Conservation (phyloP, 2,113 vertebrate species). For the Channa argus region DNA sequence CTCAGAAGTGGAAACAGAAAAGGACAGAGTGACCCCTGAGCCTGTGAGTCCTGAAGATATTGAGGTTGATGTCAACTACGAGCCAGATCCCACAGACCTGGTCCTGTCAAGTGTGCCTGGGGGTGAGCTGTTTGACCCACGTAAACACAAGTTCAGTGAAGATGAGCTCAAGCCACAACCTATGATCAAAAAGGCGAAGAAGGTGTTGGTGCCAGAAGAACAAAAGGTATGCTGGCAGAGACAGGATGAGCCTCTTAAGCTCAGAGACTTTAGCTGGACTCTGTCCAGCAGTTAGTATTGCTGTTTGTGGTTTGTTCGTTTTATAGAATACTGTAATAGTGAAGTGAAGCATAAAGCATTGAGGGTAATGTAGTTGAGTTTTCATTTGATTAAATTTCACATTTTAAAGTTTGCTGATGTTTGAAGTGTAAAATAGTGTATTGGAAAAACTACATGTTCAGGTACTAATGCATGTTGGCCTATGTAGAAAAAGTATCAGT, state of each 20-base stretch:
- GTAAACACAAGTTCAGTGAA: slow-evolving; percentile 95
- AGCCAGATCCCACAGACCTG: slow-evolving; percentile 94
- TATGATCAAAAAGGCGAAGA: slow-evolving; percentile 99
- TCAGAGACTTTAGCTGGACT: neutral
- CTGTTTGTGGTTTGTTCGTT: too few species aligned
- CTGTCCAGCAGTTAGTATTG: too few species aligned
- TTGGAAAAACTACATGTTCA: neutral
- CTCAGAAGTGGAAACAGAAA: slow-evolving; percentile 83
- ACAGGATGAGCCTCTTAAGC: neutral
- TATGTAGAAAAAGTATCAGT: too few species aligned
- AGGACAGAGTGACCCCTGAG: slow-evolving; percentile 85
- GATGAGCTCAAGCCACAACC: slow-evolving; percentile 98
- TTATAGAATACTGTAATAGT: too few species aligned
- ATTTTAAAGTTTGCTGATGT: too few species aligned
- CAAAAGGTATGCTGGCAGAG: slow-evolving; percentile 88
- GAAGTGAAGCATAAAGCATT: too few species aligned
- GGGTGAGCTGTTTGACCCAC: slow-evolving; percentile 95
- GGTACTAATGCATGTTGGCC: neutral
- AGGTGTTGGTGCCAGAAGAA: slow-evolving; percentile 93
- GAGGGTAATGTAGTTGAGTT: too few species aligned
- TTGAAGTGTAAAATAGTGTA: neutral
- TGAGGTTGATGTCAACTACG: slow-evolving; percentile 93
- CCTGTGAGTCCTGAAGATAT: slow-evolving; percentile 88
- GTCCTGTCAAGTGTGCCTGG: slow-evolving; percentile 96
- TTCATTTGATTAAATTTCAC: too few species aligned